These are phyloP conservation scores for Aphis gossypii DNA, from an alignment of 1,140 invertebrate species.

Conservation along the genomic window DNA sequence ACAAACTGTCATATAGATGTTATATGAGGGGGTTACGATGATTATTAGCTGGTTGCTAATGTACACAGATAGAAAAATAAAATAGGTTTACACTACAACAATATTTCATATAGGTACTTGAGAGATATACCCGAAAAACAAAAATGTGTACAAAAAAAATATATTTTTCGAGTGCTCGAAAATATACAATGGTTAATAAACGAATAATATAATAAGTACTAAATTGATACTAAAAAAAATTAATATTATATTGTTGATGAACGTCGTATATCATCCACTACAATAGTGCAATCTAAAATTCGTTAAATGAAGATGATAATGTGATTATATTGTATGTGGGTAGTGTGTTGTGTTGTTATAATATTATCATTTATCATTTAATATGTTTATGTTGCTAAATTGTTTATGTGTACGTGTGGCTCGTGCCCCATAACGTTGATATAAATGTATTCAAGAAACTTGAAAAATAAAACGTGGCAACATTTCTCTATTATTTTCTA, in stretches of 20 bases:
- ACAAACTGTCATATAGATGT: not conserved
- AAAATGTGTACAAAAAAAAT: not conserved
- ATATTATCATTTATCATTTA: not conserved
- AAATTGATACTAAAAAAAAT: not conserved
- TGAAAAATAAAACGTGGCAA: not conserved
- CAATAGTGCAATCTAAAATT: not conserved
- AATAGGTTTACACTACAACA: not conserved
- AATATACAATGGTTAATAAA: not conserved
- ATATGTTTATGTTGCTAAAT: slow-evolving; percentile 21
- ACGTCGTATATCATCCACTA: not conserved
- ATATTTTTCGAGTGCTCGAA: not conserved
- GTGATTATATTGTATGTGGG: not conserved
- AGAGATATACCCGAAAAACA: not conserved
- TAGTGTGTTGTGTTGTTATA: not conserved
- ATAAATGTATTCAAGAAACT: slow-evolving; percentile 23
- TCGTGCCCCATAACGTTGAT: not conserved
- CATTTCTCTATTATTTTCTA: not conserved
- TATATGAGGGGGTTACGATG: not conserved
- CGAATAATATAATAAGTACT: not conserved
- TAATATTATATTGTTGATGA: not conserved
- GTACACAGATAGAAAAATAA: slow-evolving; percentile 28
- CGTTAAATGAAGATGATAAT: not conserved
- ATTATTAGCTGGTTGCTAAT: slow-evolving; percentile 48
- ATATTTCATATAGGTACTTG: not conserved
- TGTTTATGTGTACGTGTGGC: not conserved